Percentiles rank a stretch among this genome's conserved stretches.
phyloP scores from a whole-genome alignment of 2,888 invertebrate species.

The Oligia latruncula region DNA sequence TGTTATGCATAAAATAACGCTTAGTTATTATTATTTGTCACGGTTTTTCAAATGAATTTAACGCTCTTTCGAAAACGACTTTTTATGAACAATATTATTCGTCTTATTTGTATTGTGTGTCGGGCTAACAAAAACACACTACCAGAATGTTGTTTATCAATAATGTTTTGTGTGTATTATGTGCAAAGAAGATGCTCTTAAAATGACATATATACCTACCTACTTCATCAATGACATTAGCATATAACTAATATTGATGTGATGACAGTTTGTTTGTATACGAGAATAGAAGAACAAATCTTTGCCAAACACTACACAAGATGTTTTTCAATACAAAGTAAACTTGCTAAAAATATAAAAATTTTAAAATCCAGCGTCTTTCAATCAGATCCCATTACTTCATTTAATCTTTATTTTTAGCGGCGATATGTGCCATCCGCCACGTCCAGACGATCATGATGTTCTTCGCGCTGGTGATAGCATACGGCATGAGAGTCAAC shows the following conservation, averaged over 20 bases:
- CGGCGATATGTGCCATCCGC: conserved; percentile 84
- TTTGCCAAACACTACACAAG: neutral
- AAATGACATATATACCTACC: too few species aligned
- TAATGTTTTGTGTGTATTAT: neutral
- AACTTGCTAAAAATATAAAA: neutral
- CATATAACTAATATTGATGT: neutral
- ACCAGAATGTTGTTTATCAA: neutral
- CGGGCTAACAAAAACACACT: too few species aligned
- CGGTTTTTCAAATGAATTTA: neutral
- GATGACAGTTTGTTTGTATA: neutral
- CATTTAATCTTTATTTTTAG: conserved; percentile 8
- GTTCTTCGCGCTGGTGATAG: conserved; percentile 89
- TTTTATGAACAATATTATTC: too few species aligned
- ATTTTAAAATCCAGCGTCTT: neutral
- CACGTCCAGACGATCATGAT: conserved; percentile 90
- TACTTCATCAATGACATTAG: neutral
- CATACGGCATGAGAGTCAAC: conserved; percentile 91
- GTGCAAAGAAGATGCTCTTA: neutral
- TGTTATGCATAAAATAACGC: neutral
- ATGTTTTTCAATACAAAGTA: neutral
- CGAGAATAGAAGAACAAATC: neutral
- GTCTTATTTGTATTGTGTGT: neutral
- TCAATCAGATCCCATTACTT: neutral
- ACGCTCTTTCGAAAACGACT: neutral
- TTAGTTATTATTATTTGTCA: neutral